These are phyloP conservation scores for Chrysodeixis includens DNA, from an alignment of 2,888 invertebrate species.

Conservation along the genomic window DNA sequence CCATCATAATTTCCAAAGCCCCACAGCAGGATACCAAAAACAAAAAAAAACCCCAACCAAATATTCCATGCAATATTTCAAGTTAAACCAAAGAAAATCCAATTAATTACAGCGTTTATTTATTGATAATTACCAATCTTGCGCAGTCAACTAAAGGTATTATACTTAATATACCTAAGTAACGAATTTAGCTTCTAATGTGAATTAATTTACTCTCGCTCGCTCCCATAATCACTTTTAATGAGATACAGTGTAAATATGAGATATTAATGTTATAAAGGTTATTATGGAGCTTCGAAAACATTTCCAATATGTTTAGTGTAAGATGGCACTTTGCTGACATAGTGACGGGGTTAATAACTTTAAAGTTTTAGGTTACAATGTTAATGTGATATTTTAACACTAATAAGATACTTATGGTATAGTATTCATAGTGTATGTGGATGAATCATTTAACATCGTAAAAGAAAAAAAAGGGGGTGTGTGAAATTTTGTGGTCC, in stretches of 20 bases:
- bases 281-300: not conserved
- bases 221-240: slow-evolving; percentile 10
- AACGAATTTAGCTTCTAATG: slow-evolving; percentile 3
- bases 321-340: not conserved
- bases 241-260: slow-evolving; percentile 6
- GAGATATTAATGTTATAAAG: not conserved
- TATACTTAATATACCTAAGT: not conserved
- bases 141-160: slow-evolving; percentile 1
- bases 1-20: not conserved
- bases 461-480: too few relatives aligned
- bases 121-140: slow-evolving; percentile 7
- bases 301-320: not conserved
- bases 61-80: slow-evolving; percentile 2
- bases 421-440: not conserved
- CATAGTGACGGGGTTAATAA: not conserved
- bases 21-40: not conserved
- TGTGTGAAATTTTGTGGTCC: too few relatives aligned
- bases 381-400: not conserved
- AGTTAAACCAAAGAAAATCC: slow-evolving; percentile 5
- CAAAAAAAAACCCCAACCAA: not conserved
- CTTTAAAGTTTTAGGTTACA: not conserved
- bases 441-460: not conserved
- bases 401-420: not conserved
- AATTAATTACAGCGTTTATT: slow-evolving; percentile 2
- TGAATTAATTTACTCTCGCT: slow-evolving; percentile 9